Percentiles rank a stretch among this genome's conserved stretches.
Evolutionary conservation across 2,113 vertebrate species (phyloP).

Genomic region (Eudyptes chrysolophus): DNA sequence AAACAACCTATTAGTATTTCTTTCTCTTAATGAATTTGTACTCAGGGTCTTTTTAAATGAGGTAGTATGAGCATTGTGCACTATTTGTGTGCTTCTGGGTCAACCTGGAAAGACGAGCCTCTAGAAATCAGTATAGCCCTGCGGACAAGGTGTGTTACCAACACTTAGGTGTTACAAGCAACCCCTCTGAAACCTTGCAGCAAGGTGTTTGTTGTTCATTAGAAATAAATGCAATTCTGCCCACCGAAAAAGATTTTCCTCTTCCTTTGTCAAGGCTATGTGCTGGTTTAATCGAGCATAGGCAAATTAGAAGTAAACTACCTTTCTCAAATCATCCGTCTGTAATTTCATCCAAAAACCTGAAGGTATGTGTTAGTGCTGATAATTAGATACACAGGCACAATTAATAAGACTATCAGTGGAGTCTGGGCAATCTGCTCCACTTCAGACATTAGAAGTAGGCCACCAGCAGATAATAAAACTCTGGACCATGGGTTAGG

Average conservation of each 20-base stretch:
- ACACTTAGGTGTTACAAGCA: not conserved
- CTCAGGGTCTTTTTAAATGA: not conserved
- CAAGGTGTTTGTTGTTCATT: not conserved
- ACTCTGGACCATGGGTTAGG: too few relatives aligned
- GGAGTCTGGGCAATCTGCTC: not conserved
- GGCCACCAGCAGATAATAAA: not conserved
- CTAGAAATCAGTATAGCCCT: not conserved
- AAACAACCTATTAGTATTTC: not conserved
- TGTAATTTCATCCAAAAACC: not conserved
- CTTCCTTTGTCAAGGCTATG: not conserved
- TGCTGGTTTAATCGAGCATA: not conserved
- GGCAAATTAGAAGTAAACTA: not conserved
- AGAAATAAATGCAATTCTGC: not conserved
- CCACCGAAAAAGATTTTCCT: not conserved
- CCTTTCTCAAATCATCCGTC: not conserved
- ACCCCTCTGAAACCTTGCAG: not conserved
- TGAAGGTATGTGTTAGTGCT: not conserved
- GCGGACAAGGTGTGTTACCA: not conserved
- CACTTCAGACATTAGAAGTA: not conserved
- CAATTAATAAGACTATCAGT: not conserved
- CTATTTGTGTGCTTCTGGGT: not conserved
- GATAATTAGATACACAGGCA: not conserved
- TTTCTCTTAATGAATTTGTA: not conserved
- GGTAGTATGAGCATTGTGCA: not conserved
- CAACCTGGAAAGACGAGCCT: not conserved